phyloP scores from a whole-genome alignment of 2,888 invertebrate genomes.

The Orchesellides sinensis region DNA sequence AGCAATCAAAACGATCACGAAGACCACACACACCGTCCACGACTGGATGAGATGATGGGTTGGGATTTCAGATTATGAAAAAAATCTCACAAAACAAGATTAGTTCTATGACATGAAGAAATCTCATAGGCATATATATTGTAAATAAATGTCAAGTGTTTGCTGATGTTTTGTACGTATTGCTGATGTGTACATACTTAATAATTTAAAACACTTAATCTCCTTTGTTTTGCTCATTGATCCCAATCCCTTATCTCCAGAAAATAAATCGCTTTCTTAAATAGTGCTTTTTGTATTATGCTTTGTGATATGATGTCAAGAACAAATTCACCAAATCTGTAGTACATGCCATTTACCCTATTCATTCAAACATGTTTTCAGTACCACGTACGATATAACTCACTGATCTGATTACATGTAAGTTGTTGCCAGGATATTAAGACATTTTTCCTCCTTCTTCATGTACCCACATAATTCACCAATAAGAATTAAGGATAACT shows the following conservation, averaged over 20 bases:
- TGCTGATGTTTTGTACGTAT: neutral
- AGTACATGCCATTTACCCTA: neutral
- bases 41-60: constrained; percentile 62
- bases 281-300: too few species aligned
- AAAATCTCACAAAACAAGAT: constrained; percentile 28
- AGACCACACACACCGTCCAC: constrained; percentile 62
- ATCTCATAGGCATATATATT: neutral
- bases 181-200: neutral
- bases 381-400: neutral
- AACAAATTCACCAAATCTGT: neutral
- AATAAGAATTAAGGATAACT: constrained; percentile 1
- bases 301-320: constrained; percentile 7
- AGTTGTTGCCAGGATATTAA: too few species aligned
- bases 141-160: neutral
- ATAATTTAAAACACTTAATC: neutral
- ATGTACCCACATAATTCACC: constrained; percentile 13
- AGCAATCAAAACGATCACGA: constrained; percentile 45
- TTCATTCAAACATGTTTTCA: neutral
- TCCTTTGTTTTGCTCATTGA: constrained; percentile 17
- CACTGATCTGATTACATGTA: too few species aligned
- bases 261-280: too few species aligned
- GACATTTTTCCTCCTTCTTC: constrained; percentile 25
- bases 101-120: neutral
- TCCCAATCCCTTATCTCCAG: constrained; percentile 29
- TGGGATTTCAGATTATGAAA: constrained; percentile 33